Percentiles rank a stretch among this genome's conserved stretches.
These are phyloP conservation scores for Alcedo quadribrachys DNA, from an alignment of 2,797 vertebrate genomes.

Conservation along the genomic window DNA sequence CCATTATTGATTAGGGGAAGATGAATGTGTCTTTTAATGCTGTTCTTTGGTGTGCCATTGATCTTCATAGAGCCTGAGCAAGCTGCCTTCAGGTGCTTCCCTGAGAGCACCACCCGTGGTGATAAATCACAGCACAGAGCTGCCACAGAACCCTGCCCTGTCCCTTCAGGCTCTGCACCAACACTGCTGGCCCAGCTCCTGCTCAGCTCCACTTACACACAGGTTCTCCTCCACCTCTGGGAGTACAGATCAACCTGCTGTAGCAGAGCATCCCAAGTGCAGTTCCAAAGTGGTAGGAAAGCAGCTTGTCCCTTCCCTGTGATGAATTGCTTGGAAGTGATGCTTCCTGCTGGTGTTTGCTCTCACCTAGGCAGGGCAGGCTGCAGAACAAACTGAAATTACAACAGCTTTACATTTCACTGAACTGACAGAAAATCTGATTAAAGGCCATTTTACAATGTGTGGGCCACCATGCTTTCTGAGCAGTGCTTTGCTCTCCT, in stretches of 20 bases:
- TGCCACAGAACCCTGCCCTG: slow-evolving; percentile 26
- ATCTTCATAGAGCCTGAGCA: slow-evolving; percentile 39
- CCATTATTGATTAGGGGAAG: too few relatives aligned
- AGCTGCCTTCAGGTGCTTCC: slow-evolving; percentile 53
- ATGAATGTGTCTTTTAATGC: too few relatives aligned
- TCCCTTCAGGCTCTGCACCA: slow-evolving; percentile 3
- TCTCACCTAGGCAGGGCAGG: not conserved
- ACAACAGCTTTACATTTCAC: not conserved
- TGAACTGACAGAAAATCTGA: not conserved
- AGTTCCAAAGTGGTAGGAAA: not conserved
- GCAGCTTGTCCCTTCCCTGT: not conserved
- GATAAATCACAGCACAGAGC: slow-evolving; percentile 42
- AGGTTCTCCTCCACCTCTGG: not conserved
- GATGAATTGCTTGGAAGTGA: not conserved
- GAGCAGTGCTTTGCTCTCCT: not conserved
- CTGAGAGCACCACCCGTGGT: not conserved
- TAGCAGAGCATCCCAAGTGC: not conserved
- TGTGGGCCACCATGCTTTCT: not conserved
- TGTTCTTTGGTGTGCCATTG: too few relatives aligned
- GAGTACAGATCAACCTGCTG: not conserved
- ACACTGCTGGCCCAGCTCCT: not conserved
- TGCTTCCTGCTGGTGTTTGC: not conserved
- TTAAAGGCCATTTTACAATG: not conserved
- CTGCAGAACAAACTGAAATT: not conserved
- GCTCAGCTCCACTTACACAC: slow-evolving; percentile 11